Base-by-base conservation (phyloP, 2,888 invertebrate species). In the Acanthococcus lagerstroemiae region DNA sequence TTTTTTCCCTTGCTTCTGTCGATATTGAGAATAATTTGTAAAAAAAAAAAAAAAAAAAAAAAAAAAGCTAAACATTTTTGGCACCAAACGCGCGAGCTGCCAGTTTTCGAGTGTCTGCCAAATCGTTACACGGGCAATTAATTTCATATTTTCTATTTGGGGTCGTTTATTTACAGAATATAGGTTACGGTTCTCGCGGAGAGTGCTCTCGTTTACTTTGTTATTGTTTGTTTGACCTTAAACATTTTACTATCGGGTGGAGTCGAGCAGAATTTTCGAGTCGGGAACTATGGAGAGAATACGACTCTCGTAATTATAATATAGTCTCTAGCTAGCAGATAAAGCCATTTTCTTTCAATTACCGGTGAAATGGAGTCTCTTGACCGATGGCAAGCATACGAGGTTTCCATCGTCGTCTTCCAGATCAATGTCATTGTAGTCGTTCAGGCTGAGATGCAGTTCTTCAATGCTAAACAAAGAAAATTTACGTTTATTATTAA, bases 381-480 rank as follows among this genome's bases (percentile, higher is more conserved):
- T 86, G 56, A 95, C 77, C 30, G 84, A 82, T 17, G 80, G 77
- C 73, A 91, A 90, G 5, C 82, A 79, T 46, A 76, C 75, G 44
- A 74, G 74, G 55, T 74, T 73, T 68, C 73, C 72, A 37, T 70
- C 63, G 45, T 75, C 72, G 22, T 77, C 76, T 69, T 83, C 83
- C 52, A 91, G 78, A 67, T 87, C 82, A 45, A 92, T 87, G 70
- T 84, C 82, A 25, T 83, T 82, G 76, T 90, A 93, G 75, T 90
- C 87, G 77, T 95, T 96, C 68, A 94, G 81, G 74, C 95, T 94
- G 72, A 95, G 79, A 78, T 95, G 95, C 70, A 96, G 80, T 78
- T 95, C 95, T 79, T 92, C 88, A 50, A 95, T 80, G 74, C 80
- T 80, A 74, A 44, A 67, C 54, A 74, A 37, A 67, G 52, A 1